Percentiles rank a stretch among this genome's conserved stretches.
Evolutionary conservation across 2,888 invertebrate species (phyloP).

Genomic region (Parthenolecanium corni): DNA sequence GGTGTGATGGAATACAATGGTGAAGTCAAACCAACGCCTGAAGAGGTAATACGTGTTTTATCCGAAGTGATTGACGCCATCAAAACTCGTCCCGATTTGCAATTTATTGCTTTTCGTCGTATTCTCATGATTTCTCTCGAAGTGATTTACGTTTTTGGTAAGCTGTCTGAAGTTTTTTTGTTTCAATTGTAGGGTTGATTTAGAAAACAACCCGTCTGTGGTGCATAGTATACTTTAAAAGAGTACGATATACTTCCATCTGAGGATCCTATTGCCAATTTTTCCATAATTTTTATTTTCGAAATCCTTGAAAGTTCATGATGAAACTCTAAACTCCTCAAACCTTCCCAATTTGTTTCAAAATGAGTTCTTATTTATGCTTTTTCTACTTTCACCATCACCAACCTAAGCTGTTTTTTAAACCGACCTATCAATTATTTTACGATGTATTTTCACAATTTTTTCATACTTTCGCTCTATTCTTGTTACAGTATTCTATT

Average conservation of each 20-base stretch:
- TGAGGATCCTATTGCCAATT: no score
- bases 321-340: no score
- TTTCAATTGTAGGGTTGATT: no score
- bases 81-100: slow-evolving; percentile 9
- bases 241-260: not conserved
- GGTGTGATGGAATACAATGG: not conserved
- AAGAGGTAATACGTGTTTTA: not conserved
- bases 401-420: no score
- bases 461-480: not conserved
- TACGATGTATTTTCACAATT: no score
- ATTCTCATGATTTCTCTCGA: slow-evolving; percentile 13
- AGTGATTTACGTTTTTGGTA: not conserved
- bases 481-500: slow-evolving; percentile 7
- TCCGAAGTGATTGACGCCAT: not conserved
- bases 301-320: no score
- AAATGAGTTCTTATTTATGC: no score
- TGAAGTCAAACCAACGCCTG: not conserved
- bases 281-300: no score
- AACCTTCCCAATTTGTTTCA: no score
- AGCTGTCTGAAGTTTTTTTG: not conserved
- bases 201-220: not conserved
- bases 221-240: no score
- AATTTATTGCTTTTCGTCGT: slow-evolving; percentile 14
- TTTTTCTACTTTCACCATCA: no score
- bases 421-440: no score